Percentiles rank a stretch among this genome's conserved stretches.
These are phyloP conservation scores for Drosophila mulleri DNA, from an alignment of 2,888 invertebrate species.

Conservation along the genomic window DNA sequence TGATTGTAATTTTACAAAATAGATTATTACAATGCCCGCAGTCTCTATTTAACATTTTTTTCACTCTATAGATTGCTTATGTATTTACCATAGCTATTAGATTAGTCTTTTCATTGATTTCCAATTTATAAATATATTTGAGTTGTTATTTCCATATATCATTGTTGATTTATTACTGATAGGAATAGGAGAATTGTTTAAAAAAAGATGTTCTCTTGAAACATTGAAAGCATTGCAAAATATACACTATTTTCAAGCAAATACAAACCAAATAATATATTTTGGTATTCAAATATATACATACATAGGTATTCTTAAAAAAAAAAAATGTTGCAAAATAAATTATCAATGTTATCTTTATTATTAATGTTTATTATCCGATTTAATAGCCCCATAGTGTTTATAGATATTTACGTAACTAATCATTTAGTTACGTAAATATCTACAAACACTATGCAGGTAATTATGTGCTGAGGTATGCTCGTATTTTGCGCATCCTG, in stretches of 20 bases:
- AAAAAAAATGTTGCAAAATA: conserved; percentile 12
- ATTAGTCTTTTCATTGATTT: background rate
- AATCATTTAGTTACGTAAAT: conserved; percentile 32
- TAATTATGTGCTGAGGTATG: conserved; percentile 73
- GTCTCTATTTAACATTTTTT: background rate
- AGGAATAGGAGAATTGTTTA: background rate
- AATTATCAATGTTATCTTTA: conserved; percentile 2
- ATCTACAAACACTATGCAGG: conserved; percentile 38
- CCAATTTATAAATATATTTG: background rate
- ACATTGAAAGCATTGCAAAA: background rate
- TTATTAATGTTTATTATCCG: conserved; percentile 41
- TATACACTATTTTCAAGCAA: background rate
- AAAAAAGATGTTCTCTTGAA: no score
- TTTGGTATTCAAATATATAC: background rate
- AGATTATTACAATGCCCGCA: background rate
- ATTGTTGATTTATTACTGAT: background rate
- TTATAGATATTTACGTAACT: conserved; percentile 1
- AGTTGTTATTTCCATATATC: background rate
- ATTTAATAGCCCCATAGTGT: conserved; percentile 39
- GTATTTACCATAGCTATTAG: background rate
- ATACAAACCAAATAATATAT: background rate
- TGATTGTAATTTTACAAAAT: background rate
- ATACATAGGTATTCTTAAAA: background rate
- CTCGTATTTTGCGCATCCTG: conserved; percentile 44
- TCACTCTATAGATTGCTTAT: background rate